Conservation (phyloP, 2,797 vertebrate genomes). For the Hippocampus kuda region DNA sequence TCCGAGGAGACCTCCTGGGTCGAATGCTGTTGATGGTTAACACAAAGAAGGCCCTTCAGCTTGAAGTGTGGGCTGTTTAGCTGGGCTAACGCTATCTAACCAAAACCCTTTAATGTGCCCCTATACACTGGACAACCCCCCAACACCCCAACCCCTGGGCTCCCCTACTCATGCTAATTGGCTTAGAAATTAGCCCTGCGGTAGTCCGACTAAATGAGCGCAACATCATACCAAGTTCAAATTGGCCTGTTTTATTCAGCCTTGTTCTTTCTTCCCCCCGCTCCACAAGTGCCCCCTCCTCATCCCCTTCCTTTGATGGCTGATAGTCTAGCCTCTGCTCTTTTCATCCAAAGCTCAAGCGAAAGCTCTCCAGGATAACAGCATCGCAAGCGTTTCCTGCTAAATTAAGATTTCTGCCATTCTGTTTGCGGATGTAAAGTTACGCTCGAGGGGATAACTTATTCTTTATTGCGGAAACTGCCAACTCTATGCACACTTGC, state of each 20-base stretch:
- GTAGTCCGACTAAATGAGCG: conserved; percentile 59
- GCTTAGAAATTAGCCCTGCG: conserved; percentile 59
- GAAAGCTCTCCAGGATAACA: neutral
- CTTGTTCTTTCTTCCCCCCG: neutral
- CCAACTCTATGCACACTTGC: neutral
- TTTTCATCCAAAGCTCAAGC: neutral
- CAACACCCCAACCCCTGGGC: conserved; percentile 14
- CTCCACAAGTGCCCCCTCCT: conserved; percentile 5
- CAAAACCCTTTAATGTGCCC: conserved; percentile 27
- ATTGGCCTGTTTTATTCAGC: conserved; percentile 15
- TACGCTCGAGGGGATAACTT: neutral
- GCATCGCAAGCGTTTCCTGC: neutral
- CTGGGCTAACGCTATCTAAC: conserved; percentile 24
- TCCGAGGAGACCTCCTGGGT: conserved; percentile 58
- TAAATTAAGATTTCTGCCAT: neutral
- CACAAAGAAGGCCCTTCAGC: conserved; percentile 63
- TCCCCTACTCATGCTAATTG: conserved; percentile 42
- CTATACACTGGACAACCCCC: conserved; percentile 10
- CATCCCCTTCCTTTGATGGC: conserved; percentile 5
- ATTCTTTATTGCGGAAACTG: neutral
- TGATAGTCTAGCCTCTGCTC: neutral
- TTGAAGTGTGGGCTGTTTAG: conserved; percentile 55
- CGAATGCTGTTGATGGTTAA: conserved; percentile 42
- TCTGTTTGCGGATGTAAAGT: neutral
- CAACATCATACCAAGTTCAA: conserved; percentile 42